Evolutionary conservation across 1,140 invertebrate species (phyloP).

Genomic region (Lepidotrigona ventralis): DNA sequence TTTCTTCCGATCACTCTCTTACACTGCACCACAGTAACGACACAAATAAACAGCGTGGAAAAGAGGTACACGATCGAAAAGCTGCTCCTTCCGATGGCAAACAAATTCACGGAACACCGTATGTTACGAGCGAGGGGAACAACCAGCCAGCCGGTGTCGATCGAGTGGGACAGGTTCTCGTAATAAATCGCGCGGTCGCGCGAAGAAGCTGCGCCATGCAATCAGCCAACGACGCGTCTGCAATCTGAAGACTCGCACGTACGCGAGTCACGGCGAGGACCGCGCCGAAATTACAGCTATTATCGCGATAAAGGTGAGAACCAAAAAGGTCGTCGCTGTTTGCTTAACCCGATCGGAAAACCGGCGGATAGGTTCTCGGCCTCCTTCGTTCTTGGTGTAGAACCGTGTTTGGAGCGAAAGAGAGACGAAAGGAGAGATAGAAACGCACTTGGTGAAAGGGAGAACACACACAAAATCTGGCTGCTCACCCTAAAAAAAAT

Average conservation of each 20-base stretch:
- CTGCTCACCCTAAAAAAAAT: slow-evolving; percentile 60
- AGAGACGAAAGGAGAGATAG: background rate
- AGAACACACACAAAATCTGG: slow-evolving; percentile 18
- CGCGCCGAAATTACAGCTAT: slow-evolving; percentile 68
- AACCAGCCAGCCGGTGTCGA: background rate
- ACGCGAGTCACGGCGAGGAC: slow-evolving; percentile 44
- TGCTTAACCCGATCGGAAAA: slow-evolving; percentile 65
- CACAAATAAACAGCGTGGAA: background rate
- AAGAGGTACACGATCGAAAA: background rate
- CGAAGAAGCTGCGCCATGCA: slow-evolving; percentile 58
- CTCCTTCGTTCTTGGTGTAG: background rate
- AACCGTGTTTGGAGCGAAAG: background rate
- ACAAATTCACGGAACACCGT: slow-evolving; percentile 1
- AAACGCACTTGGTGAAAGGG: slow-evolving; percentile 5
- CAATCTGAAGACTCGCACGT: slow-evolving; percentile 57
- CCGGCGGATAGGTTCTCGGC: slow-evolving; percentile 48
- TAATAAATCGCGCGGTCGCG: slow-evolving; percentile 67
- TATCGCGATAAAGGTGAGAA: slow-evolving; percentile 70
- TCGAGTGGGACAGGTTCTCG: slow-evolving; percentile 38
- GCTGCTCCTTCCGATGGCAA: background rate
- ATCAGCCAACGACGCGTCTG: slow-evolving; percentile 60
- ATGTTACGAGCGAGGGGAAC: background rate
- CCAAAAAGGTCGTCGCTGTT: slow-evolving; percentile 64
- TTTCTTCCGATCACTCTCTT: background rate
- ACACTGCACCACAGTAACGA: background rate